Base-by-base conservation (phyloP, 2,113 vertebrate genomes). In the Hippoglossus stenolepis region DNA sequence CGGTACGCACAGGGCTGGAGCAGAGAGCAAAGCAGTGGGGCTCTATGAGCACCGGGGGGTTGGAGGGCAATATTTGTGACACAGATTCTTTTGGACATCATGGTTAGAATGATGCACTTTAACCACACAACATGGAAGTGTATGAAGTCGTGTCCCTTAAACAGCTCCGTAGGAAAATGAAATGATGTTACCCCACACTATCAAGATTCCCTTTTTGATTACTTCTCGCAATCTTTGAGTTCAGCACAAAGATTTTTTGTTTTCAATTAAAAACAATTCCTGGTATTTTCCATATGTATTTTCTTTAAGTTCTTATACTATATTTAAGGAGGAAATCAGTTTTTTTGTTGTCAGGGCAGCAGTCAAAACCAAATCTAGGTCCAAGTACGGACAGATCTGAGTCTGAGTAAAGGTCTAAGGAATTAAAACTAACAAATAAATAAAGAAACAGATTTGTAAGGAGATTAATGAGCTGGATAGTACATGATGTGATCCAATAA, bases 1-100 rank as follows among this genome's bases (percentile, higher is more conserved):
- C 15, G 47, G 47, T 18, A 6, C 7, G 17, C 59, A 60, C 57
- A 51, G 57, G 43, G 45, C 83, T 80, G 47, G n/a, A n/a, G 68
- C 61, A 31, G 47, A 2, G 3, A 28, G 57, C 6, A 4, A 64
- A 47, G 7, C n/a, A 80, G 58, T 28, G 49, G 45, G 4, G 5
- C 3, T 62, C 24, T 4, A 0, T 51, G 49, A 51, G 43, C 3
- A 47, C 45, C 45, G 45, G 45, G 45, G 45, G 45, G 45, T 47
- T 17, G 13, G 51, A 53, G 20, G 17, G 51, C 51, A 53, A 21
- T 21, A 21, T 21, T 54, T 15, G 47, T 51, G 47, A 51, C 47
- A 18, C 17, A 18, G 47, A 51, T 51, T 51, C 47, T 18, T 51
- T 51, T 5, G 13, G 14, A 49, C 47, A 49, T 51, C 47, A 7